These are phyloP conservation scores for Sebastes jordani DNA, from an alignment of 2,797 vertebrate genomes.

Conservation along the genomic window DNA sequence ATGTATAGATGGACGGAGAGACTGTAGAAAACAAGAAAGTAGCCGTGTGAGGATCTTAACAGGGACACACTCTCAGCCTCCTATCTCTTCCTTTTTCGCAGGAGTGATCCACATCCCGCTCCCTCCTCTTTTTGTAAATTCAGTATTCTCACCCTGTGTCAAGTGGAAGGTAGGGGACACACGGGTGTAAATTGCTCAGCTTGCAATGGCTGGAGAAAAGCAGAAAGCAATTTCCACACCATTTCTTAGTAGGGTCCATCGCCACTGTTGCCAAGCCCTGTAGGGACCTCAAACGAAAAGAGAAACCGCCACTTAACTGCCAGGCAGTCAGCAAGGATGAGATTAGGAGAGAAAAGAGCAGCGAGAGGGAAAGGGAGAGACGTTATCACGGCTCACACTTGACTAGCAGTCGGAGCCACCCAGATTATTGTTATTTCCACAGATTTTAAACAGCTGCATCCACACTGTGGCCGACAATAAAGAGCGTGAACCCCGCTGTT, in stretches of 20 bases:
- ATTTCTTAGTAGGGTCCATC: slow-evolving; percentile 70
- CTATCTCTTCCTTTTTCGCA: neutral
- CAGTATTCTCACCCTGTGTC: slow-evolving; percentile 57
- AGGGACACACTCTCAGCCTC: neutral
- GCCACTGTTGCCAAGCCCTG: slow-evolving; percentile 49
- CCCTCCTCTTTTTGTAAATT: slow-evolving; percentile 49
- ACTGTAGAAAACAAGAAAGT: neutral
- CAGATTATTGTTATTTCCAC: slow-evolving; percentile 71
- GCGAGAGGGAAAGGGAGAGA: slow-evolving; percentile 48
- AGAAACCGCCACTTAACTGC: slow-evolving; percentile 60
- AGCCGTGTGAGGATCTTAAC: neutral
- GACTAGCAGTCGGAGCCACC: slow-evolving; percentile 57
- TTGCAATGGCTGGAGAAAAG: slow-evolving; percentile 65
- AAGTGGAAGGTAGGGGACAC: slow-evolving; percentile 69
- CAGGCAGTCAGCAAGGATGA: slow-evolving; percentile 68
- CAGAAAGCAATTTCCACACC: slow-evolving; percentile 81
- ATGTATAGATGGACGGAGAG: neutral
- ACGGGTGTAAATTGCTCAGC: slow-evolving; percentile 77
- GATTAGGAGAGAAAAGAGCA: slow-evolving; percentile 68
- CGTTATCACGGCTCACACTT: slow-evolving; percentile 69
- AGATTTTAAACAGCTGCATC: slow-evolving; percentile 62
- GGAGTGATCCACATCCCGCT: slow-evolving; percentile 21
- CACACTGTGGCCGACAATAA: slow-evolving; percentile 37
- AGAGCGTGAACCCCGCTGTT: slow-evolving; percentile 29
- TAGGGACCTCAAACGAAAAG: slow-evolving; percentile 59